Conservation (phyloP, 2,888 invertebrate genomes). For the Cartodere bifasciata region DNA sequence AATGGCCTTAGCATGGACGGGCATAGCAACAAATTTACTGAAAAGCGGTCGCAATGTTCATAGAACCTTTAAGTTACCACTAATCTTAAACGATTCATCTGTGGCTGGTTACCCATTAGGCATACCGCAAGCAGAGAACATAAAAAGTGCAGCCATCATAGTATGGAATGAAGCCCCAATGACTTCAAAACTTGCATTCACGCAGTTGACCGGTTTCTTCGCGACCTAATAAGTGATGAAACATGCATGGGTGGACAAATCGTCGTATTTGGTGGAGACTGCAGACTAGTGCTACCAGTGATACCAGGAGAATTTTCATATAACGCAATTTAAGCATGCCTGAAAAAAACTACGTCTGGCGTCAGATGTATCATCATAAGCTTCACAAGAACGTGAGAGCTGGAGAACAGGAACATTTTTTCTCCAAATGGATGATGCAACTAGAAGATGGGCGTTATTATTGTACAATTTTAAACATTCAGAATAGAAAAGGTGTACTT, state of each 20-base stretch:
- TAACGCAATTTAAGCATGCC: no score
- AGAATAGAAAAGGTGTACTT: conserved; percentile 17
- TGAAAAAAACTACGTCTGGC: no score
- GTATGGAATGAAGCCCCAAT: conserved; percentile 5
- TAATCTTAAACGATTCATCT: conserved; percentile 8
- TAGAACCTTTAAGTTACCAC: conserved; percentile 23
- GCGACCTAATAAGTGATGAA: conserved; percentile 1
- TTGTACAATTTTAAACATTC: conserved; percentile 17
- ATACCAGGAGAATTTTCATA: neutral
- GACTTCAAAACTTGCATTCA: conserved; percentile 4
- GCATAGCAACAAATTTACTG: conserved; percentile 26
- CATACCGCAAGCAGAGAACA: neutral
- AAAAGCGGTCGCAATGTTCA: conserved; percentile 28
- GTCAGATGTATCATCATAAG: no score
- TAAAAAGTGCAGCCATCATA: neutral
- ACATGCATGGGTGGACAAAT: conserved; percentile 4
- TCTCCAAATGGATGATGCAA: no score
- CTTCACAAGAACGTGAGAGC: no score
- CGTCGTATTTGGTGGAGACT: conserved; percentile 2
- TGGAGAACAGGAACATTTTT: no score
- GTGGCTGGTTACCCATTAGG: conserved; percentile 6
- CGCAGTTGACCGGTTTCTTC: conserved; percentile 2
- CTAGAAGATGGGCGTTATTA: no score
- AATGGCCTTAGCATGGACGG: conserved; percentile 22
- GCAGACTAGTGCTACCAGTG: conserved; percentile 1